Base-by-base conservation (phyloP, 2,113 vertebrate genomes). In the Dicrurus megarhynchus region DNA sequence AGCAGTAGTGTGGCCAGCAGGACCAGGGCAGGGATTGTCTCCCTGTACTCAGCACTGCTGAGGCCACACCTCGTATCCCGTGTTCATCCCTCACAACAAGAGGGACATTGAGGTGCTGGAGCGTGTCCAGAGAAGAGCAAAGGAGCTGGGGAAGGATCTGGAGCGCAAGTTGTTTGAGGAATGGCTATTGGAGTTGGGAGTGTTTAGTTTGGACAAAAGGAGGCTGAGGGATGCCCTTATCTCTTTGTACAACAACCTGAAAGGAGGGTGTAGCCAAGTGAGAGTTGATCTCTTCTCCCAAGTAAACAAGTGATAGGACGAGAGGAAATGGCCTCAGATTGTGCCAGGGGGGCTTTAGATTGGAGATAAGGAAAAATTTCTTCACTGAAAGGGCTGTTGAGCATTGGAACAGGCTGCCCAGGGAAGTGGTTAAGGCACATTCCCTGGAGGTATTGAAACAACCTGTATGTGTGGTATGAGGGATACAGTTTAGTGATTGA, bases 61-160 rank as follows among this genome's bases (percentile, higher is more conserved):
- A 61, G n/a, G n/a, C 53, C 7, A 1, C 47, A 55, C 17, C n/a
- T 41, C 7, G 2, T 42, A 41, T 27, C 6, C n/a, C 47, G 5
- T 32, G 5, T 16, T 7, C 3, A 1, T 16, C 30, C 5, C 26
- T 76, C 24, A 26, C 0, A 0, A 7, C 23, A 68, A 22, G 24
- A 68, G 32, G 16, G 53, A 47, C 26, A 47, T 7, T 4, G 21
- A 47, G 11, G n/a, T 16, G 41, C 32, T 61, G 47, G 30, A 61
- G 30, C 3, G 0, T 19, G 20, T 61, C n/a, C 49, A 76, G 61
- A 55, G 30, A 47, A 76, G 26, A 30, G 7, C 16, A n/a, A 4
- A 0, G 0, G 53, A 41, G 24, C 11, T 68, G n/a, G 17, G 32
- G 8, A 68, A 60, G 20, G 10, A 3, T 46, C 16, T 89, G 53